These are phyloP conservation scores for Dorcus hopei DNA, from an alignment of 2,888 invertebrate genomes.

Conservation along the genomic window DNA sequence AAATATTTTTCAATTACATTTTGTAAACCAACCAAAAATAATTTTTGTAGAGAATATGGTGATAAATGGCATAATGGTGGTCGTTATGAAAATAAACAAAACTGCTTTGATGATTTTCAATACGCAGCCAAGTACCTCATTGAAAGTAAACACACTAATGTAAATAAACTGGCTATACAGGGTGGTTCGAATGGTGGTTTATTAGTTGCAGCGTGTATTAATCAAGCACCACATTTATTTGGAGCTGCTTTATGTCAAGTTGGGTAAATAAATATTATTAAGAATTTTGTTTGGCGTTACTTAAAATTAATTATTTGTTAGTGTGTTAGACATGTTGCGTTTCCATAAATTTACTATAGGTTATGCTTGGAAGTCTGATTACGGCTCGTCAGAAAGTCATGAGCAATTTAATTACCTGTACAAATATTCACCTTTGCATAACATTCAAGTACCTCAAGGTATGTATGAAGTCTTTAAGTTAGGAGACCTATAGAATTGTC, in stretches of 20 bases:
- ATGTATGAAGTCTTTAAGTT: slow-evolving; percentile 28
- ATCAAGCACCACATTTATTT: slow-evolving; percentile 93
- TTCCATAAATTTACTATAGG: slow-evolving; percentile 99
- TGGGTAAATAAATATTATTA: slow-evolving; percentile 63
- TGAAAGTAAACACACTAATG: slow-evolving; percentile 71
- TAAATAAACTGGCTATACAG: slow-evolving; percentile 76
- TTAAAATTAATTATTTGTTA: slow-evolving; percentile 45
- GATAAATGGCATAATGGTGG: slow-evolving; percentile 97
- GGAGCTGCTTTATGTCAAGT: slow-evolving; percentile 92
- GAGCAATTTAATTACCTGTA: slow-evolving; percentile 82
- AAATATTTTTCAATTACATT: slow-evolving; percentile 37
- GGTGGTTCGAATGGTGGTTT: slow-evolving; percentile 98
- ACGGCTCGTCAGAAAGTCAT: slow-evolving; percentile 83
- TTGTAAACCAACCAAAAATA: slow-evolving; percentile 7
- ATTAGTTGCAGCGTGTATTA: slow-evolving; percentile 89
- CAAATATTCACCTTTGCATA: slow-evolving; percentile 93
- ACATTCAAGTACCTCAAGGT: slow-evolving; percentile 68
- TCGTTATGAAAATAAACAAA: slow-evolving; percentile 88
- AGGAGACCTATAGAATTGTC: too few species aligned
- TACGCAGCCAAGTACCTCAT: slow-evolving; percentile 87
- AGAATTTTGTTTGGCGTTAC: not conserved
- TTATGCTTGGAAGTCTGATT: slow-evolving; percentile 94
- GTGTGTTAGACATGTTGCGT: slow-evolving; percentile 95
- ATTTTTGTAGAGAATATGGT: slow-evolving; percentile 80
- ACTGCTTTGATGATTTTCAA: slow-evolving; percentile 96